Evolutionary conservation across 2,888 invertebrate species (phyloP), one percentile per base, ranked within the genome.

Genomic region (Eupithecia abbreviata): DNA sequence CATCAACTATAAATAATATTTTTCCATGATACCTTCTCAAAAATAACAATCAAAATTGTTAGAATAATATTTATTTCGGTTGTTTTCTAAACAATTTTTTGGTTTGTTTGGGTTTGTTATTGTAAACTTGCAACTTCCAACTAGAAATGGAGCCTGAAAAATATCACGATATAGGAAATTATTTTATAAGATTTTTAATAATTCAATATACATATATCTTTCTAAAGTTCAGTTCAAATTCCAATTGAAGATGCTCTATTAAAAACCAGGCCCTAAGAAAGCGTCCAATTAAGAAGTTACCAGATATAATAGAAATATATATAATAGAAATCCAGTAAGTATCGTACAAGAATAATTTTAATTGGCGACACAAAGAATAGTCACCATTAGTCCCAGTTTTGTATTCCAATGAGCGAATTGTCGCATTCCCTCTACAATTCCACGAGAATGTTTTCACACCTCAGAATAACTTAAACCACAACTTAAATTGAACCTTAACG

Each of bases 371-470:
- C 87, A 90, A 85, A 91, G 88, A 87, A 92, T 90, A 90, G 88
- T 66, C 69, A 87, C 84, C 90, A 91, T 91, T 92, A 90, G 90
- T 90, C 86, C 84, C 83, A 85, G 83, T 90, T 89, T 86, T 90
- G 90, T 91, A 91, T 91, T 90, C 89, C 87, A 90, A 91, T 89
- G 88, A 90, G 90, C 89, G 87, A 91, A 92, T 92, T 91, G 93
- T 92, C 90, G 90, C 92, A 91, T 92, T 91, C 85, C 80, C 89
- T 55, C 76, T 74, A 82, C 80, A 79, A 79, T 77, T 75, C 82
- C 80, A 82, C 82, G 85, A 85, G 85, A 88, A 88, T 91, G 91
- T 93, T 91, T 92, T 92, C 91, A 89, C 92, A 92, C 91, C 90
- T 91, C 82, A 81, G 86, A 85, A 84, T 82, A 84, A 78, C 43